These are phyloP conservation scores for Xiphophorus maculatus DNA, from an alignment of 2,113 vertebrate species.

Conservation along the genomic window DNA sequence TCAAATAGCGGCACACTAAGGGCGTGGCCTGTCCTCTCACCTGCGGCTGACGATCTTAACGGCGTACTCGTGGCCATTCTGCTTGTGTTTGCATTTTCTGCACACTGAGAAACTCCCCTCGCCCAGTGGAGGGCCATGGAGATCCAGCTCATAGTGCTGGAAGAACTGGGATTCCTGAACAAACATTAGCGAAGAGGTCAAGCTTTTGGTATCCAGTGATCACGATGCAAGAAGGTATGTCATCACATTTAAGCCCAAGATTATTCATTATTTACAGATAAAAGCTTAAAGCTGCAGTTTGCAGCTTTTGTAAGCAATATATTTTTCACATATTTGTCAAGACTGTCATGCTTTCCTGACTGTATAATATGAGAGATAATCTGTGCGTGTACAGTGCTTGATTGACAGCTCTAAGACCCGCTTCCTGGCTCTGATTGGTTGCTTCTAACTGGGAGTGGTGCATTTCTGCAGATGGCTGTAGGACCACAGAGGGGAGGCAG, in stretches of 20 bases:
- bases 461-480: too few relatives aligned
- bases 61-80: slow-evolving; percentile 85
- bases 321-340: too few relatives aligned
- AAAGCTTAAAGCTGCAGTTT: too few relatives aligned
- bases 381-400: too few relatives aligned
- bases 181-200: neutral
- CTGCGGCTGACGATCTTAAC: slow-evolving; percentile 93
- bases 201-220: neutral
- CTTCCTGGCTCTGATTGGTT: too few relatives aligned
- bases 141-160: slow-evolving; percentile 88
- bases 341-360: too few relatives aligned
- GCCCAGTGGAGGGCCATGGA: slow-evolving; percentile 85
- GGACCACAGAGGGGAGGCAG: too few relatives aligned
- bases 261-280: too few relatives aligned
- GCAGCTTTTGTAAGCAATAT: too few relatives aligned
- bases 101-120: slow-evolving; percentile 93
- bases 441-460: too few relatives aligned
- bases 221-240: neutral
- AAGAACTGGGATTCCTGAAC: slow-evolving; percentile 91
- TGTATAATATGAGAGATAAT: too few relatives aligned
- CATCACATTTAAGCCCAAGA: neutral
- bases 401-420: too few relatives aligned
- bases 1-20: neutral
- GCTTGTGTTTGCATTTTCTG: slow-evolving; percentile 87
- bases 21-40: slow-evolving; percentile 63